A percentile compares a stretch with the other conserved stretches of the same genome.
phyloP scores from a whole-genome alignment of 1,140 invertebrate species.

The Scaptomyza graminum region DNA sequence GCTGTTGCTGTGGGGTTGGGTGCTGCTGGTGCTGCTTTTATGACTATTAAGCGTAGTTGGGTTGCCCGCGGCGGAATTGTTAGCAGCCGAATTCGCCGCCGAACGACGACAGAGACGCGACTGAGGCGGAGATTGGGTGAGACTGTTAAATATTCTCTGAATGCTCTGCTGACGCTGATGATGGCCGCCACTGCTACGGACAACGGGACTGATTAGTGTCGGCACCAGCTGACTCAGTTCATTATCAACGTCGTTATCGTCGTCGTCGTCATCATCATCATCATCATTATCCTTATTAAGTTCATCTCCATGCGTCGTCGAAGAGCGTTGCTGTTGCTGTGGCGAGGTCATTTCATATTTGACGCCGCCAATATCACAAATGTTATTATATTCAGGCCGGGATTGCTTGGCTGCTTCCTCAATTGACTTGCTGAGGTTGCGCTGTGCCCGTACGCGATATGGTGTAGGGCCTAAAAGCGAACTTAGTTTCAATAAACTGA shows the following conservation, averaged over 20 bases:
- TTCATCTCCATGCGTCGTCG: constrained; percentile 38
- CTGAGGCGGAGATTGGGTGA: constrained; percentile 66
- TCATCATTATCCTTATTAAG: constrained; percentile 33
- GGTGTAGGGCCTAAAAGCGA: constrained; percentile 44
- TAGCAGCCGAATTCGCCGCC: constrained; percentile 38
- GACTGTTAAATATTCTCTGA: constrained; percentile 69
- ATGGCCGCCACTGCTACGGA: constrained; percentile 49
- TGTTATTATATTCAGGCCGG: constrained; percentile 77
- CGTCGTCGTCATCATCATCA: constrained; percentile 43
- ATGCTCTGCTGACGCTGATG: constrained; percentile 55
- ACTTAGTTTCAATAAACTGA: neutral
- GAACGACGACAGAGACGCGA: constrained; percentile 50
- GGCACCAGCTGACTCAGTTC: constrained; percentile 69
- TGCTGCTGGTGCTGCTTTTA: constrained; percentile 46
- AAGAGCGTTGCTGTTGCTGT: constrained; percentile 47
- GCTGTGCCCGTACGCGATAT: constrained; percentile 73
- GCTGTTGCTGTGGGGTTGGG: constrained; percentile 35
- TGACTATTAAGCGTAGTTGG: constrained; percentile 69
- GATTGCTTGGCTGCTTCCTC: constrained; percentile 75
- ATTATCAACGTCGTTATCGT: constrained; percentile 65
- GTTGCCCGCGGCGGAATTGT: constrained; percentile 33
- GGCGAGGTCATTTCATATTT: constrained; percentile 53
- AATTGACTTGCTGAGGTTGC: constrained; percentile 82
- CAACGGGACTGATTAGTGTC: constrained; percentile 68
- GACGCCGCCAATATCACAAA: constrained; percentile 72